phyloP scores from a whole-genome alignment of 35 echinoderm and acorn worm species.

The Nesometra sesokonis region DNA sequence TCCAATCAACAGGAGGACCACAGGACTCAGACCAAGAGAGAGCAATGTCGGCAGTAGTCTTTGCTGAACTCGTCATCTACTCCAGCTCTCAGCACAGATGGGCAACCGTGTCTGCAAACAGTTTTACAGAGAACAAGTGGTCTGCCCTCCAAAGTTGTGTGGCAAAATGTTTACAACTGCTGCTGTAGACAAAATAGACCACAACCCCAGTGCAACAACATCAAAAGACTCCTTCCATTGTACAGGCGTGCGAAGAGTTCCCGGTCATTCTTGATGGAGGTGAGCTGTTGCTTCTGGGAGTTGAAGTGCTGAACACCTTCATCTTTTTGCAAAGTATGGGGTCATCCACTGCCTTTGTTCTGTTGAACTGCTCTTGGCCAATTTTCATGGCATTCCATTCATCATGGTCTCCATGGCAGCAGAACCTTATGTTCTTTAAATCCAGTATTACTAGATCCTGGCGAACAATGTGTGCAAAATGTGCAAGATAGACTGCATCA shows the following conservation, averaged over 20 bases:
- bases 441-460: too few relatives aligned
- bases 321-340: background rate
- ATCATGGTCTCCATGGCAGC: too few relatives aligned
- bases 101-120: constrained; percentile 46
- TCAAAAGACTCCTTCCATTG: constrained; percentile 20
- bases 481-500: constrained; percentile 25
- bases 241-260: constrained; percentile 3
- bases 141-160: constrained; percentile 45
- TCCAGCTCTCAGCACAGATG: constrained; percentile 29
- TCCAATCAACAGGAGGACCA: too few relatives aligned
- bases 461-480: constrained; percentile 28
- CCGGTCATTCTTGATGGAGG: background rate
- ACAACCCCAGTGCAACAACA: constrained; percentile 57
- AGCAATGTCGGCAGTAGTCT: constrained; percentile 10
- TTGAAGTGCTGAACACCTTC: background rate
- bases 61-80: constrained; percentile 40
- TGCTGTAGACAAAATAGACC: constrained; percentile 70
- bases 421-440: too few relatives aligned
- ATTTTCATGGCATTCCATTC: too few relatives aligned
- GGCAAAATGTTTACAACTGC: constrained; percentile 34
- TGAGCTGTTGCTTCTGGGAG: background rate
- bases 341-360: background rate
- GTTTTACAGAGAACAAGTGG: constrained; percentile 58
- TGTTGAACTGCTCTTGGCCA: background rate
- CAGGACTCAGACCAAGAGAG: background rate